Evolutionary conservation across 2,888 invertebrate genomes (phyloP), one percentile per base, ranked within the genome.

Genomic region (Ochropacha duplaris): DNA sequence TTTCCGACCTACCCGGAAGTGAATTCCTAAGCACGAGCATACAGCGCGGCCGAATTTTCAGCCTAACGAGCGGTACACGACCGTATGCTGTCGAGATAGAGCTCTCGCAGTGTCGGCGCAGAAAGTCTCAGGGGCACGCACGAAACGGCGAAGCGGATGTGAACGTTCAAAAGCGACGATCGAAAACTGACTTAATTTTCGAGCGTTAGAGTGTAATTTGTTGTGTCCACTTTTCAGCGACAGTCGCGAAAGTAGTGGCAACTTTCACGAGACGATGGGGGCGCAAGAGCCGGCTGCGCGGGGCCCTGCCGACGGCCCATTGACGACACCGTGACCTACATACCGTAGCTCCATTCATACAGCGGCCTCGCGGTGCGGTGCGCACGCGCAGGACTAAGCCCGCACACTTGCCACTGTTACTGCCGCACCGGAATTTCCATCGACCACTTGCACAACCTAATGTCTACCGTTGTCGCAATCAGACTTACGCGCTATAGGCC

Each of bases 1-100:
- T 92, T 92, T 92, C 87, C 91, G 92, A 90, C 88, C 88, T 86
- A 92, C 92, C 92, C 92, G 92, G 92, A 92, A 92, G 90, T 92
- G 89, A 92, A 92, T 92, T 92, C 92, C 91, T 91, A 88, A 92
- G 92, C 89, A 83, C 84, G 86, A 87, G 88, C 92, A 92, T 92
- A 92, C 89, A 74, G 90, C 86, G 83, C 92, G 84, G 81, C 84
- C 87, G 79, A 87, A 87, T 81, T 86, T 82, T 76, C 68, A 76
- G 74, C 58, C 55, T 63, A 52, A 61, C 76, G 66, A 70, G 62
- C 83, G 67, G 86, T 81, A 76, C 57, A 69, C 71, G 73, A 84
- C 88, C 81, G 71, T 89, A 78, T 70, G 66, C 56, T 57, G 54
- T 65, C 34, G 50, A 61, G 60, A 66, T 82, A 89, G 80, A 85